Evolutionary conservation across 1,140 invertebrate species (phyloP), one percentile per base, ranked within the genome.

Genomic region (Brachionus paranguensis): DNA sequence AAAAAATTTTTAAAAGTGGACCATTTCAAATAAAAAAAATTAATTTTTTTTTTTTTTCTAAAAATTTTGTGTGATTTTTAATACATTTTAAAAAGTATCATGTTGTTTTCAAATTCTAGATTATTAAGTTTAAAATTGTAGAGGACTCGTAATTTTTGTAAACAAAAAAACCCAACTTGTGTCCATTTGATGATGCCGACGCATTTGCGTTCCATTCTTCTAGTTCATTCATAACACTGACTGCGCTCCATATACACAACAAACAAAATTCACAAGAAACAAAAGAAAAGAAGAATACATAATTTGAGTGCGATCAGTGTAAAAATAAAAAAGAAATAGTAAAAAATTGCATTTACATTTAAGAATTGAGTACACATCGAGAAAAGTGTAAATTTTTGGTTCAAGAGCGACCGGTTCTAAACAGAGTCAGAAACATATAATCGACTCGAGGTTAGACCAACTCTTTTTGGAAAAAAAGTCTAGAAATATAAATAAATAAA

Each of bases 1-100:
- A 68, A 68, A 68, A 68, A 37, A 37, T n/a, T 68, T 68, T 68
- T 68, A 68, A 68, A 68, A 68, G 27, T 41, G 65, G 65, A 68
- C 29, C 33, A 33, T 68, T 68, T 68, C 29, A 68, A 68, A 68
- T 68, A 68, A 68, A 68, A 68, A 68, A 68, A 68, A 33, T 68
- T 68, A 33, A 24, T 24, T 24, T 11, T 68, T 68, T 68, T 68
- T 68, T 68, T 68, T 68, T 68, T 68, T 33, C 12, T 33, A 33
- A 68, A 68, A 60, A 20, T 60, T 60, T 60, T 60, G 53, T 60
- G 53, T 60, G 53, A 60, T 60, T 60, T 60, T 60, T 60, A 60
- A 60, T 60, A 60, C 53, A 60, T 60, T 60, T 60, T 60, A 60
- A 60, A 60, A 60, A 60, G 53, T 60, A 60, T 60, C 53, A 20